phyloP scores from a whole-genome alignment of 2,797 vertebrate genomes.

The Protosalanx chinensis region DNA sequence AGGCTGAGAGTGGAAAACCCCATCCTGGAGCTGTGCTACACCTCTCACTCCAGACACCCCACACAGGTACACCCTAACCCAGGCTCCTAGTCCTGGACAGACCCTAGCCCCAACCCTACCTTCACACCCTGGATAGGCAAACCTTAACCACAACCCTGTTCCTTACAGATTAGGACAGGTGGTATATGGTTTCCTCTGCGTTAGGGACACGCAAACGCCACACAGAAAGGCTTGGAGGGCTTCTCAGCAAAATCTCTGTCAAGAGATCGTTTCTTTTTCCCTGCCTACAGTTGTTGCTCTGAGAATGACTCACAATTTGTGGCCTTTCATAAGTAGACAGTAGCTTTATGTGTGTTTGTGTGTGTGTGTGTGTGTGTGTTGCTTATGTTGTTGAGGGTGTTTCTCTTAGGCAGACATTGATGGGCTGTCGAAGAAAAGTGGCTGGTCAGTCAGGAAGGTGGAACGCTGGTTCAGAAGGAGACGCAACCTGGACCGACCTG shows the following conservation, averaged over 20 bases:
- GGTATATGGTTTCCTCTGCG: not conserved
- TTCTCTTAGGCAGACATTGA: slow-evolving; percentile 77
- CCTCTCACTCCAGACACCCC: slow-evolving; percentile 71
- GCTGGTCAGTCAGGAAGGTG: slow-evolving; percentile 76
- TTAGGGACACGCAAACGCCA: not conserved
- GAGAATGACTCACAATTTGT: not conserved
- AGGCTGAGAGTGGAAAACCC: slow-evolving; percentile 72
- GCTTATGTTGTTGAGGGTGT: slow-evolving; percentile 3
- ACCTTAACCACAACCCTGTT: not conserved
- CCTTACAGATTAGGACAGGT: not conserved
- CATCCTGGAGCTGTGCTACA: slow-evolving; percentile 81
- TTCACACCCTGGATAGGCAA: not conserved
- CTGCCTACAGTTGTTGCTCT: not conserved
- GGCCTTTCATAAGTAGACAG: not conserved
- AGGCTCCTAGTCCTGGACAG: not conserved
- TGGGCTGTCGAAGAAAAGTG: slow-evolving; percentile 88
- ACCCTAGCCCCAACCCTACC: not conserved
- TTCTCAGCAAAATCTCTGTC: not conserved
- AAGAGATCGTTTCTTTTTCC: not conserved
- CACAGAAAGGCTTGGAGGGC: too few species aligned
- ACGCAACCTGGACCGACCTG: slow-evolving; percentile 81
- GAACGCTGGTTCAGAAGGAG: slow-evolving; percentile 89
- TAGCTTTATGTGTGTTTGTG: too few species aligned
- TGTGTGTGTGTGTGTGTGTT: slow-evolving; percentile 4
- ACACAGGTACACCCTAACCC: slow-evolving; percentile 71